A percentile compares a stretch with the other conserved stretches of the same genome.
phyloP scores from a whole-genome alignment of 2,888 invertebrate genomes.

The Laspeyria flexula region DNA sequence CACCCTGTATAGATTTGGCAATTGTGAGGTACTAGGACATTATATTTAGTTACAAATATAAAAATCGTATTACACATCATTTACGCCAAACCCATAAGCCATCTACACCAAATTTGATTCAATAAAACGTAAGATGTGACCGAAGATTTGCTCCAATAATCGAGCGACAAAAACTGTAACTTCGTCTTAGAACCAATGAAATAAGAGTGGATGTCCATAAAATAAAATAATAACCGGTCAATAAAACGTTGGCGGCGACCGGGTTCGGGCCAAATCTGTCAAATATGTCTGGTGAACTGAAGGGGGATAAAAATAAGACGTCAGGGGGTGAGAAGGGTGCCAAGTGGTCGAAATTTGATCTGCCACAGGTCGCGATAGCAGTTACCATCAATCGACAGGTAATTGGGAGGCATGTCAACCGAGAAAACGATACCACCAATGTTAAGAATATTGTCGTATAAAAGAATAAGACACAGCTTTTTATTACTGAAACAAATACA shows the following conservation, averaged over 20 bases:
- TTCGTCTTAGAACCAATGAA: constrained; percentile 77
- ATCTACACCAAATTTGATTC: constrained; percentile 66
- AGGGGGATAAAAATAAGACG: constrained; percentile 59
- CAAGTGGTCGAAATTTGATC: constrained; percentile 81
- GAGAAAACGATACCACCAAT: constrained; percentile 64
- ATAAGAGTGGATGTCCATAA: constrained; percentile 83
- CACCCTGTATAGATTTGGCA: no score
- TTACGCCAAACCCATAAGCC: constrained; percentile 66
- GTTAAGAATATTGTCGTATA: constrained; percentile 38
- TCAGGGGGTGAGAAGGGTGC: constrained; percentile 61
- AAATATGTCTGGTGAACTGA: constrained; percentile 67
- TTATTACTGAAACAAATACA: constrained; percentile 4
- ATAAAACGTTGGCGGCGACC: constrained; percentile 73
- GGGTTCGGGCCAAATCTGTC: constrained; percentile 76
- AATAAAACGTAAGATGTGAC: constrained; percentile 73
- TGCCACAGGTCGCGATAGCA: constrained; percentile 68
- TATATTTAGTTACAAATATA: constrained; percentile 40
- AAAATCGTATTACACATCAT: constrained; percentile 59
- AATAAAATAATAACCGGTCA: constrained; percentile 85
- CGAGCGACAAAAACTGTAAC: constrained; percentile 78
- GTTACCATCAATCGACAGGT: constrained; percentile 75
- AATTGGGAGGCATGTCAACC: constrained; percentile 77
- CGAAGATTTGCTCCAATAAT: constrained; percentile 77
- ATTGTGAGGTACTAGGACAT: neutral
- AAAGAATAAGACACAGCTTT: constrained; percentile 11